phyloP scores from a whole-genome alignment of 2,113 vertebrate species.

The Xenopus tropicalis region DNA sequence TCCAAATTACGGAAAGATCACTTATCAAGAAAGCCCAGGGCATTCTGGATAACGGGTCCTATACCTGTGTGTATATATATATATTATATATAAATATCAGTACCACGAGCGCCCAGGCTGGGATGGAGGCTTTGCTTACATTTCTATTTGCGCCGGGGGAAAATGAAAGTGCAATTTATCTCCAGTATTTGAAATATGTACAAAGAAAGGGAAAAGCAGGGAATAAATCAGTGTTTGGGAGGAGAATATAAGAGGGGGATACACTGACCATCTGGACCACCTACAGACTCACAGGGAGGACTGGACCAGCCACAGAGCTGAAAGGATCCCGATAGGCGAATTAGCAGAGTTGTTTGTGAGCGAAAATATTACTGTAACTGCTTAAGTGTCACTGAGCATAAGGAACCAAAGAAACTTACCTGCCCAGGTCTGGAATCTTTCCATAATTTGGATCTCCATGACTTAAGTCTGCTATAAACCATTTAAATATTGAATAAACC shows the following conservation, averaged over 20 bases:
- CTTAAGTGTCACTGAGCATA: neutral
- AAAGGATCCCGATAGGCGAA: neutral
- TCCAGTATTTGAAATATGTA: neutral
- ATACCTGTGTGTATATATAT: too few species aligned
- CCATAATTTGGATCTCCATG: too few species aligned
- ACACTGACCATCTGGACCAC: conserved; percentile 27
- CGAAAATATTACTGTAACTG: neutral
- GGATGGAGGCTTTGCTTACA: too few species aligned
- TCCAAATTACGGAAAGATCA: too few species aligned
- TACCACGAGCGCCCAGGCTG: too few species aligned
- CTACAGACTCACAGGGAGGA: neutral
- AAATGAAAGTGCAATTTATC: conserved; percentile 3
- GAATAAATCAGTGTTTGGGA: conserved; percentile 8
- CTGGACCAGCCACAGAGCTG: neutral
- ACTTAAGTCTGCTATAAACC: too few species aligned
- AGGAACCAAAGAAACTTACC: neutral
- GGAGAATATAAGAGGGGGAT: neutral
- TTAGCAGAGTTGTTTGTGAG: neutral
- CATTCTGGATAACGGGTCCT: too few species aligned
- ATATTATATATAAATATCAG: too few species aligned
- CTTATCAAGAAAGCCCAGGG: too few species aligned
- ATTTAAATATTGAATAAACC: too few species aligned
- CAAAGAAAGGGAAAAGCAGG: neutral
- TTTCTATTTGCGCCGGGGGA: too few species aligned
- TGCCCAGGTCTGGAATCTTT: too few species aligned